Conservation (phyloP, 2,797 vertebrate genomes). For the Perodicticus potto region DNA sequence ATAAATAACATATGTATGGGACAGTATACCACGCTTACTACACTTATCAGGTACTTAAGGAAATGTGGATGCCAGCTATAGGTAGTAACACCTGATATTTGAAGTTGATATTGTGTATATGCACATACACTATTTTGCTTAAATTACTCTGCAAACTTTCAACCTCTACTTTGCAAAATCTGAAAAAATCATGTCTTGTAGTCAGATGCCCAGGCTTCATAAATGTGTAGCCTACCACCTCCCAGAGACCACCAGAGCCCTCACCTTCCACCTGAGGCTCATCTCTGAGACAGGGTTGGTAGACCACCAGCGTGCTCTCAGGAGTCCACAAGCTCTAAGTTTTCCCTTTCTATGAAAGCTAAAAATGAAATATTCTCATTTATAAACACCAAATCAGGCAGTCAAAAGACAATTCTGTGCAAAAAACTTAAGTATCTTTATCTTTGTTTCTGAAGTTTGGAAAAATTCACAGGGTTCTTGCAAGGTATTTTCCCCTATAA, state of each 20-base stretch:
- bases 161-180: neutral
- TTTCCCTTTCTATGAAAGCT: neutral
- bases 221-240: neutral
- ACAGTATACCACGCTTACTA: too few species aligned
- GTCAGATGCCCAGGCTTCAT: neutral
- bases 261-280: neutral
- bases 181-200: neutral
- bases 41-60: neutral
- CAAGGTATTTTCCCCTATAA: neutral
- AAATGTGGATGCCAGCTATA: neutral
- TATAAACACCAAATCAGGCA: neutral
- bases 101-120: neutral
- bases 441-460: neutral
- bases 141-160: neutral
- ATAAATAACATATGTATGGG: too few species aligned
- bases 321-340: neutral
- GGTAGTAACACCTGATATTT: neutral
- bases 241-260: neutral
- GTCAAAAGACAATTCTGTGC: neutral
- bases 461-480: conserved; percentile 7
- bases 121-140: neutral
- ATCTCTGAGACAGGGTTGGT: neutral
- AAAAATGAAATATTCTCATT: conserved; percentile 14
- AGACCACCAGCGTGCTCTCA: neutral
- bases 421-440: neutral